These are phyloP conservation scores for Astyanax mexicanus DNA, from an alignment of 2,797 vertebrate genomes.

Conservation along the genomic window DNA sequence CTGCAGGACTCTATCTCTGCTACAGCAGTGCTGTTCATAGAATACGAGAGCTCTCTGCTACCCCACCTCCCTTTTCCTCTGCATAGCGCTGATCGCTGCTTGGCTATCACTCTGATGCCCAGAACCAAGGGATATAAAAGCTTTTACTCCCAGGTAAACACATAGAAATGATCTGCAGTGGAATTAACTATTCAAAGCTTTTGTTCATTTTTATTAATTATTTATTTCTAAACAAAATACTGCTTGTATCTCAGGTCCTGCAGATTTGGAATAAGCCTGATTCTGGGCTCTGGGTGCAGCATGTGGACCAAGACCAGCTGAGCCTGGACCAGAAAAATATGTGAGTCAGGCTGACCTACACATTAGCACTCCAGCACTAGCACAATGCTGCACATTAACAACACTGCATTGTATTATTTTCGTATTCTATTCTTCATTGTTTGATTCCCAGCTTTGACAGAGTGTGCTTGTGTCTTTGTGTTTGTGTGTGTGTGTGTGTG, in stretches of 20 bases:
- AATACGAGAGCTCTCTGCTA: conserved; percentile 84
- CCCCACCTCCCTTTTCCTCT: conserved; percentile 89
- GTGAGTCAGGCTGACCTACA: conserved; percentile 72
- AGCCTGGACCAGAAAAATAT: conserved; percentile 84
- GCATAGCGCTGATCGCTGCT: conserved; percentile 77
- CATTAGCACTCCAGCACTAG: background rate
- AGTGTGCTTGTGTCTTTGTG: background rate
- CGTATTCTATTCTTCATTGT: too few relatives aligned
- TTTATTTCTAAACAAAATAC: conserved; percentile 27
- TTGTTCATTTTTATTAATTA: too few relatives aligned
- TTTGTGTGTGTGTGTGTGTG: background rate
- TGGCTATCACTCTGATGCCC: conserved; percentile 89
- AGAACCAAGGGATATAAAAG: conserved; percentile 87
- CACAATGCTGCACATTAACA: conserved; percentile 9
- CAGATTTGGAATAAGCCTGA: conserved; percentile 84
- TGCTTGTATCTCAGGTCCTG: conserved; percentile 82
- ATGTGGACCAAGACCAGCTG: conserved; percentile 84
- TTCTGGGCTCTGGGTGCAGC: conserved; percentile 80
- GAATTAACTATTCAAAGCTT: background rate
- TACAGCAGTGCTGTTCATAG: conserved; percentile 86
- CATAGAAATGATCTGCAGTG: conserved; percentile 5
- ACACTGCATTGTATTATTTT: background rate
- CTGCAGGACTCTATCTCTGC: conserved; percentile 84
- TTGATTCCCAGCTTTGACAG: background rate
- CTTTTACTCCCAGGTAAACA: conserved; percentile 69